A percentile compares a stretch with the other conserved stretches of the same genome.
Evolutionary conservation across 2,888 invertebrate species (phyloP).

Genomic region (Cryptocephalus primarius): DNA sequence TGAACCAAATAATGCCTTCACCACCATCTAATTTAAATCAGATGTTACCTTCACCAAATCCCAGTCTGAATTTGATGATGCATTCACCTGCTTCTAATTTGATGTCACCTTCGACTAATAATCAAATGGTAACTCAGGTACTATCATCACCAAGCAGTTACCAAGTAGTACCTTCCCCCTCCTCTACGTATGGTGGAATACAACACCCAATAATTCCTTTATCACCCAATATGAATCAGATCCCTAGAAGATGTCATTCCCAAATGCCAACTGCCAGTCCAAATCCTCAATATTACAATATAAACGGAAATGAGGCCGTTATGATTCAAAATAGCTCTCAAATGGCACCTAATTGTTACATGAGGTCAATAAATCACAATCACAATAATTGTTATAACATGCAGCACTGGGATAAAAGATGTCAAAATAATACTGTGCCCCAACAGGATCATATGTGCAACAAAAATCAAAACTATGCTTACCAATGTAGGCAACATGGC

Average conservation of each 20-base stretch:
- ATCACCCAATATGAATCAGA: conserved; percentile 11
- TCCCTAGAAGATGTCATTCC: conserved; percentile 21
- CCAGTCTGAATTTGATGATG: conserved; percentile 23
- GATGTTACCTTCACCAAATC: conserved; percentile 20
- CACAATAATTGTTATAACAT: conserved; percentile 23
- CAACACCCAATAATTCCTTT: conserved; percentile 24
- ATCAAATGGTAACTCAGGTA: conserved; percentile 2
- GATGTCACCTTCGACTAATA: conserved; percentile 20
- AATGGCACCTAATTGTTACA: conserved; percentile 22
- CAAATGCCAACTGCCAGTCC: conserved; percentile 20
- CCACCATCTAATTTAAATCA: conserved; percentile 17
- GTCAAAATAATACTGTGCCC: conserved; percentile 11
- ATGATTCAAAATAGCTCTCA: conserved; percentile 15
- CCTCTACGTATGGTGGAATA: not conserved
- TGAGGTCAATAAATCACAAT: conserved; percentile 18
- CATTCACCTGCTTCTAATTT: conserved; percentile 14
- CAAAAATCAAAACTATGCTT: conserved; percentile 16
- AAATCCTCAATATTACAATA: conserved; percentile 1
- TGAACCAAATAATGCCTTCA: conserved; percentile 22
- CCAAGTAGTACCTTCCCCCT: conserved; percentile 24
- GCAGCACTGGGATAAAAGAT: conserved; percentile 23
- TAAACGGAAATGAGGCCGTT: not conserved
- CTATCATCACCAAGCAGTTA: not conserved
- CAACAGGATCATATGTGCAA: conserved; percentile 21
- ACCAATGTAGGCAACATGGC: conserved; percentile 16